Conservation (phyloP, 2,888 invertebrate genomes). For the Fragum sueziense region DNA sequence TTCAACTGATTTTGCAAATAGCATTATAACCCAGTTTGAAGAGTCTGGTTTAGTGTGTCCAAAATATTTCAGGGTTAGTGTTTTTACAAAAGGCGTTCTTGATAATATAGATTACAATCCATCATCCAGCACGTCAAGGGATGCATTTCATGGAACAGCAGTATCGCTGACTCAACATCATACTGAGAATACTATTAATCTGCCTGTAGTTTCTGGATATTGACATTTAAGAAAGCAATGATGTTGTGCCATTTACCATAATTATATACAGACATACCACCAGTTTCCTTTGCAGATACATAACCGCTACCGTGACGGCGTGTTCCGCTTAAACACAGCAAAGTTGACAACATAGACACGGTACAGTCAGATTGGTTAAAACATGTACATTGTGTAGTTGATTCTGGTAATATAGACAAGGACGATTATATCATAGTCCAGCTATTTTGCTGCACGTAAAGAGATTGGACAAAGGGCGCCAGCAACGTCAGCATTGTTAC, state of each 20-base stretch:
- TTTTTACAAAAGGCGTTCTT: background rate
- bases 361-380: background rate
- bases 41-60: background rate
- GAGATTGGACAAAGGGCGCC: background rate
- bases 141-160: background rate
- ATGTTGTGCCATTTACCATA: background rate
- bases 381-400: background rate
- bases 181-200: background rate
- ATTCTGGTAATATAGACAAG: background rate
- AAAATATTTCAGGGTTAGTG: background rate
- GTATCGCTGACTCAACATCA: background rate
- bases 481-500: background rate
- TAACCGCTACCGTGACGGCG: background rate
- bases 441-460: background rate
- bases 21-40: background rate
- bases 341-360: background rate
- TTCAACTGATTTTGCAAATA: background rate
- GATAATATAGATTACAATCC: conserved; percentile 1
- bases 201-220: background rate
- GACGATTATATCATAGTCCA: conserved; percentile 2
- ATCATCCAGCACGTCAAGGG: background rate
- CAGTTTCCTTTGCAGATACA: background rate
- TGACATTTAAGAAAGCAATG: background rate
- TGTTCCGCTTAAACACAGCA: background rate
- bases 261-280: background rate